Base-by-base conservation (phyloP, 2,888 invertebrate species). In the Calameuta idolon region DNA sequence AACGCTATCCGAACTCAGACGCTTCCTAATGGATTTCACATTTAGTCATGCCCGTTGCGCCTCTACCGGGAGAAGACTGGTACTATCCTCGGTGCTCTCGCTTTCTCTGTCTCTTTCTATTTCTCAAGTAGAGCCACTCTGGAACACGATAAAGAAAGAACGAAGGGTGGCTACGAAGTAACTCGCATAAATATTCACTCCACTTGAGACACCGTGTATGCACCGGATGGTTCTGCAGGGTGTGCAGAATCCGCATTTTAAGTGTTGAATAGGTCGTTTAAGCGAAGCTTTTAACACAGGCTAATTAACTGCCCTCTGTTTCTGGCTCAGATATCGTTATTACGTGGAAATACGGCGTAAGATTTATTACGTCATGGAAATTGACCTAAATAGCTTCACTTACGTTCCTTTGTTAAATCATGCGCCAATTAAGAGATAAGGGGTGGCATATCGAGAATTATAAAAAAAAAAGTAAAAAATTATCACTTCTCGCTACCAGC, bases 1-100 rank as follows among this genome's bases (percentile, higher is more conserved):
- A 75, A 73, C 76, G 76, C 74, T 69, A 76, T 77, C 74, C 75
- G 76, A 77, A 73, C 69, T 78, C 77, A 77, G 78, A 81, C 79
- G 81, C 83, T 82, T 81, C 77, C 81, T 85, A 85, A 87, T 85
- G 85, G 86, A 87, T 86, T 84, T 86, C 82, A 85, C 82, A 85
- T 85, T 86, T 84, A 85, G 83, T 23, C 55, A 9, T 55, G 55
- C 9, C 55, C 55, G 55, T 55, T 23, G 55, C 55, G 55, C 55
- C 55, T 23, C 55, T 55, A 23, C 23, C 15, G 55, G 55, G 55
- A 23, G 55, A 23, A 55, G 23, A 23, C 23, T 1, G 23, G 23
- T 23, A 55, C 55, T 55, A 55, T 55, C 23, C 23, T 2, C 4
- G 55, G 55, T 23, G 0, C 2, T 55, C 23, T 15, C 9, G 1